A percentile compares a stretch with the other conserved stretches of the same genome.
Evolutionary conservation across 2,888 invertebrate genomes (phyloP).

Genomic region (Drosophila anceps): DNA sequence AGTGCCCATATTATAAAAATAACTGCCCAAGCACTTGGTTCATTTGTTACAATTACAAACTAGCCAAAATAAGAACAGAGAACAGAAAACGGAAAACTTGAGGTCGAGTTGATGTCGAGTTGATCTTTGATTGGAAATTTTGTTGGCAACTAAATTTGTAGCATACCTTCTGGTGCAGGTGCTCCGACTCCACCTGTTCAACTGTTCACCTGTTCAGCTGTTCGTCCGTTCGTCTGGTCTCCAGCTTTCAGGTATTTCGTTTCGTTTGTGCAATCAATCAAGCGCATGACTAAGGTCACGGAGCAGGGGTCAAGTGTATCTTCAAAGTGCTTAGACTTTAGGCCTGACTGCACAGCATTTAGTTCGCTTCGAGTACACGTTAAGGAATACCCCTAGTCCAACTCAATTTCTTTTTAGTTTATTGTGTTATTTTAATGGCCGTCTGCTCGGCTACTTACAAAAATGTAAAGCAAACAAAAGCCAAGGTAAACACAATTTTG

Average conservation of each 20-base stretch:
- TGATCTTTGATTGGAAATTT: constrained; percentile 55
- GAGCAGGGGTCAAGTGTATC: constrained; percentile 47
- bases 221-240: background rate
- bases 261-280: constrained; percentile 73
- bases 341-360: constrained; percentile 57
- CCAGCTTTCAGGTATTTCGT: constrained; percentile 42
- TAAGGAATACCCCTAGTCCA: background rate
- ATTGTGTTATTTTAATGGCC: constrained; percentile 12
- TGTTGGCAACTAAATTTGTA: constrained; percentile 52
- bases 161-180: constrained; percentile 31
- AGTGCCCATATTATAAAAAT: constrained; percentile 7
- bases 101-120: constrained; percentile 47
- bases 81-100: background rate
- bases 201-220: background rate
- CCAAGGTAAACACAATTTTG: constrained; percentile 35
- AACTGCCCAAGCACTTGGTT: constrained; percentile 44
- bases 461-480: constrained; percentile 42
- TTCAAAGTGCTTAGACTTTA: constrained; percentile 36
- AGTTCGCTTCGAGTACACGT: constrained; percentile 18
- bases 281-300: constrained; percentile 68
- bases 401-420: constrained; percentile 11
- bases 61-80: background rate
- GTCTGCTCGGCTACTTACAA: constrained; percentile 13
- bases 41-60: constrained; percentile 68
- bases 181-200: background rate